phyloP scores from a whole-genome alignment of 2,797 vertebrate genomes.

The Pogonophryne albipinna region DNA sequence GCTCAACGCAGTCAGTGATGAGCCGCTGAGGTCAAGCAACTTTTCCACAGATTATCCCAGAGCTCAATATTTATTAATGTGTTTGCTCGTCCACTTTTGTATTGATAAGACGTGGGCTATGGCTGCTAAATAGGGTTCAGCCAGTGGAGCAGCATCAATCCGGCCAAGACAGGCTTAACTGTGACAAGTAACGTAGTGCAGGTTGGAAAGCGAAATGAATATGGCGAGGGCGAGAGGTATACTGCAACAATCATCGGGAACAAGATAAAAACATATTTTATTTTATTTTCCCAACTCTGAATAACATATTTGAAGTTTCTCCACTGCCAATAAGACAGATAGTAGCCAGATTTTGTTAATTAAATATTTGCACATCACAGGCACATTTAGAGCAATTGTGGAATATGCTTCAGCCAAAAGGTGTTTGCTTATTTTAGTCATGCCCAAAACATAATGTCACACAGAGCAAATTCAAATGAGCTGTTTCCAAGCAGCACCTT shows the following conservation, averaged over 20 bases:
- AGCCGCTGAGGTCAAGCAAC: conserved; percentile 81
- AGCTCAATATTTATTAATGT: conserved; percentile 75
- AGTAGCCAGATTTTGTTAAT: conserved; percentile 13
- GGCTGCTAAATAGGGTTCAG: conserved; percentile 65
- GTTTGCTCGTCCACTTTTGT: conserved; percentile 63
- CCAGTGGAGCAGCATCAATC: conserved; percentile 50
- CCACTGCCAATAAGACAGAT: conserved; percentile 28
- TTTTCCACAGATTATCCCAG: conserved; percentile 78
- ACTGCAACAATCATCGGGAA: conserved; percentile 44
- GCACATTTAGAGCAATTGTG: conserved; percentile 19
- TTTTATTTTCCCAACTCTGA: conserved; percentile 32
- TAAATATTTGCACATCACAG: conserved; percentile 44
- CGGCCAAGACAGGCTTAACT: conserved; percentile 24
- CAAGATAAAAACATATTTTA: conserved; percentile 36
- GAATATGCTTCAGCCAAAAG: conserved; percentile 9
- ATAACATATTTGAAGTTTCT: conserved; percentile 60
- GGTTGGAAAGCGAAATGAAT: conserved; percentile 55
- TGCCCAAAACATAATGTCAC: conserved; percentile 11
- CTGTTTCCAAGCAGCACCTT: background rate
- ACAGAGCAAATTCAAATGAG: conserved; percentile 31
- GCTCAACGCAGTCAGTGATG: conserved; percentile 65
- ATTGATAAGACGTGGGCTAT: conserved; percentile 55
- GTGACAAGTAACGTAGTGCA: conserved; percentile 37
- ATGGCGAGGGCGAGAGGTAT: conserved; percentile 40
- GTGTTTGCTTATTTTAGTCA: conserved; percentile 24